These are phyloP conservation scores for Lymantria monacha DNA, from an alignment of 2,888 invertebrate genomes.

Conservation along the genomic window DNA sequence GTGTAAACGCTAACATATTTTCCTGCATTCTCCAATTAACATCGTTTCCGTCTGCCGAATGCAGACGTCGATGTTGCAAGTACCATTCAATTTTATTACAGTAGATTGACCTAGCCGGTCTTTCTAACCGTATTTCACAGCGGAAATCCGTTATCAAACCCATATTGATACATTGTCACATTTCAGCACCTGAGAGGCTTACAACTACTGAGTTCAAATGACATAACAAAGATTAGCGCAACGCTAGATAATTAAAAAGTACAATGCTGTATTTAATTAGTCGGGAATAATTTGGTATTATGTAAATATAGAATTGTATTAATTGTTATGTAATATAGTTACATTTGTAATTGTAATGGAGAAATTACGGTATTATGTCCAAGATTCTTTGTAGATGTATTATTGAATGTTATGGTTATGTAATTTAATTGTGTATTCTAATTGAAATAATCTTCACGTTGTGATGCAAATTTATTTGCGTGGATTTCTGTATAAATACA, in stretches of 20 bases:
- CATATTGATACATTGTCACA: not conserved
- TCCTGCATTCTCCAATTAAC: not conserved
- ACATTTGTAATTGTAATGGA: not conserved
- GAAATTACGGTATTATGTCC: not conserved
- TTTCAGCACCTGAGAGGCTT: slow-evolving; percentile 1
- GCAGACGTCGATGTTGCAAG: not conserved
- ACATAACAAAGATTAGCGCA: slow-evolving; percentile 25
- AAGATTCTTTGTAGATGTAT: not conserved
- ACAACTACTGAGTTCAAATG: slow-evolving; percentile 2
- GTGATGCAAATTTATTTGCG: not conserved
- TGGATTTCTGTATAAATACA: not conserved
- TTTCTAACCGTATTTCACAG: slow-evolving; percentile 1
- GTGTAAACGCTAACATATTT: not conserved
- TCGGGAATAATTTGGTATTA: slow-evolving; percentile 13
- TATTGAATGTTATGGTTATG: not conserved
- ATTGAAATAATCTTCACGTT: not conserved
- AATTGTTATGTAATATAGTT: slow-evolving; percentile 1
- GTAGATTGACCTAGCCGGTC: not conserved
- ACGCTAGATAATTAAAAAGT: slow-evolving; percentile 24
- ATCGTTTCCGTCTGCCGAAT: not conserved
- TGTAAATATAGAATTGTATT: slow-evolving; percentile 15
- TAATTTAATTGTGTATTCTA: not conserved
- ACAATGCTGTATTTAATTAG: slow-evolving; percentile 25
- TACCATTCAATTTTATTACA: not conserved
- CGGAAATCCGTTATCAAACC: slow-evolving; percentile 25